phyloP scores from a whole-genome alignment of 2,888 invertebrate species.

The Syritta pipiens region DNA sequence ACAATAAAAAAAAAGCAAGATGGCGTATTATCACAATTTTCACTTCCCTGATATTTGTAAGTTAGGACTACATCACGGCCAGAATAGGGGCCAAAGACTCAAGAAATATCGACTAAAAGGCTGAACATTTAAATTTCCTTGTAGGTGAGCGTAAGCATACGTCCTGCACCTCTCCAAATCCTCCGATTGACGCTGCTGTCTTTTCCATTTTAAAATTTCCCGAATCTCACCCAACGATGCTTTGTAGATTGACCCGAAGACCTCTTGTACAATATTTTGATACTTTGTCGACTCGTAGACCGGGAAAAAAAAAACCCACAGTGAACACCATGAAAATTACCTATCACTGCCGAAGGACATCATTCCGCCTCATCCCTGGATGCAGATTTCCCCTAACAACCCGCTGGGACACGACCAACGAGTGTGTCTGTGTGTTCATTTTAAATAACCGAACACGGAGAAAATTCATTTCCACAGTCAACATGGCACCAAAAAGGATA shows the following conservation, averaged over 20 bases:
- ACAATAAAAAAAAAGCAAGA: too few species aligned
- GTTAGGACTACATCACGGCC: too few species aligned
- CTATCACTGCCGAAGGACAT: slow-evolving; percentile 12
- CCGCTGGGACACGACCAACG: too few species aligned
- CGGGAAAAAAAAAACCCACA: slow-evolving; percentile 2
- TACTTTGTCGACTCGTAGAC: neutral
- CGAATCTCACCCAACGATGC: neutral
- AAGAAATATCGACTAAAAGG: too few species aligned
- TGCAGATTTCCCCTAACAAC: too few species aligned
- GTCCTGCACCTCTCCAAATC: too few species aligned
- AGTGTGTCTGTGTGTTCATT: slow-evolving; percentile 40
- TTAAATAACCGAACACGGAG: slow-evolving; percentile 53
- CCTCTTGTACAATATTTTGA: slow-evolving; percentile 1
- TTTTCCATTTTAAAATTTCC: neutral
- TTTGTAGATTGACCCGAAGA: slow-evolving; percentile 12
- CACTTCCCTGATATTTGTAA: too few species aligned
- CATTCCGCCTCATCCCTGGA: slow-evolving; percentile 16
- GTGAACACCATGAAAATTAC: slow-evolving; percentile 39
- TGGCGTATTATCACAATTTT: too few species aligned
- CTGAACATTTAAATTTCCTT: too few species aligned
- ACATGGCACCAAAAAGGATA: slow-evolving; percentile 64
- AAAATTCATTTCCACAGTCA: slow-evolving; percentile 62
- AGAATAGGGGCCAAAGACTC: too few species aligned
- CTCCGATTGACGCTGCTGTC: neutral
- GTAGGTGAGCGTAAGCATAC: too few species aligned